Base-by-base conservation (phyloP, 1,140 invertebrate genomes). In the Listronotus bonariensis region DNA sequence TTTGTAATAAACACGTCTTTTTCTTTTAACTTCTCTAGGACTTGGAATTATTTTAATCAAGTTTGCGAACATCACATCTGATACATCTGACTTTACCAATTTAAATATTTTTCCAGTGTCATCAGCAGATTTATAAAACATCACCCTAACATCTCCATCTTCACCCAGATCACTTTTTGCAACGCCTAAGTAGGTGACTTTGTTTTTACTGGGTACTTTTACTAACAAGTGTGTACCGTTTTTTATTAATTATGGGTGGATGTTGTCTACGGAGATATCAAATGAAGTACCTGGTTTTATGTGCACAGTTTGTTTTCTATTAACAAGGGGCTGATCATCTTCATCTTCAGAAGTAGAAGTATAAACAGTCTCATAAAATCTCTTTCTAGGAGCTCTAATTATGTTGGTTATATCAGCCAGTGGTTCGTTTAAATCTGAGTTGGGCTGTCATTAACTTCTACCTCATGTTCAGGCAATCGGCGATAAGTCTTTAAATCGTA, bases 1-100 rank as follows among this genome's bases (percentile, higher is more conserved):
- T 42, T 42, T 15, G 41, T 42, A 42, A 42, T 42, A 42, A n/a
- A 42, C 41, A 6, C 41, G 41, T 42, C 41, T 42, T 42, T 12
- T 12, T 42, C 41, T 42, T 42, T 42, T 42, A 12, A 42, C 41
- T 42, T 42, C 12, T 12, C 12, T 42, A 42, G 41, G 41, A 42
- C 6, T 42, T 42, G 12, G 6, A 42, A 12, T n/a, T n/a, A n/a
- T n/a, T n/a, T n/a, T n/a, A n/a, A n/a, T n/a, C 41, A 42, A 42
- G 12, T 42, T 42, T 42, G 6, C 41, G 41, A 42, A 42, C 41
- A 42, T 42, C 41, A 42, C 41, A 15, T 42, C 12, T 42, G 41
- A 42, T n/a, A 42, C 41, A 42, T 42, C 41, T 42, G 41, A 12
- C 12, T 42, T 15, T 42, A 42, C 41, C 12, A 42, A 42, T 42